Base-by-base conservation (phyloP, 1,140 invertebrate species). In the Condylostylus longicornis region DNA sequence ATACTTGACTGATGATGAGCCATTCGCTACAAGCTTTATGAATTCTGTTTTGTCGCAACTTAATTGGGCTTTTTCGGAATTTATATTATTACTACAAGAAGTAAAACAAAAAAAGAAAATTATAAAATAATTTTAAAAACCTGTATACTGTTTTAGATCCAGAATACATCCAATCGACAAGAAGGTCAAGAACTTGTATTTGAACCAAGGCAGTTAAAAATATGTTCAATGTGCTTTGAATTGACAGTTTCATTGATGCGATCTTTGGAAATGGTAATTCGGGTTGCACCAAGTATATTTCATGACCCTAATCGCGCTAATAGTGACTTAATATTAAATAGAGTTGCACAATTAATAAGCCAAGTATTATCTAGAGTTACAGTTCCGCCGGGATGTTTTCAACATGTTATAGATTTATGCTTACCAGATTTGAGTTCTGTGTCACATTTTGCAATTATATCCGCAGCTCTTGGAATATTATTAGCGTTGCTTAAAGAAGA, bases 61-160 rank as follows among this genome's bases (percentile, higher is more conserved):
- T 1, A 89, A 89, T 56, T 89, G 84, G 83, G 77, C 82, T 0
- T 88, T 87, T 48, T 88, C 84, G 0, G 83, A 89, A 48, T 87
- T 89, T 43, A 82, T 87, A 45, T 74, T 80, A 13, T 75, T 87
- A 67, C 65, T 87, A 41, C 83, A 87, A 61, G 82, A 87, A 69
- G 82, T 86, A 47, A 53, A 23, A 18, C 8, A 18, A 5, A 13
- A 8, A 6, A 6, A n/a, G 13, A 30, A 30, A 13, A 5, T 13
- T 6, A 7, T 15, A 30, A 5, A 15, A 32, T 13, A 14, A 22
- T 18, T 20, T 17, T 33, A 15, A 18, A 34, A 38, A 19, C 27
- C 32, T 7, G 10, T 2, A 31, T 12, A 14, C 21, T 35, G 15
- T 38, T 55, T 42, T 34, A 79, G 75, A 71, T 79, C 59, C 63